Evolutionary conservation across 2,797 vertebrate genomes (phyloP).

Genomic region (Acanthurus lineatus): DNA sequence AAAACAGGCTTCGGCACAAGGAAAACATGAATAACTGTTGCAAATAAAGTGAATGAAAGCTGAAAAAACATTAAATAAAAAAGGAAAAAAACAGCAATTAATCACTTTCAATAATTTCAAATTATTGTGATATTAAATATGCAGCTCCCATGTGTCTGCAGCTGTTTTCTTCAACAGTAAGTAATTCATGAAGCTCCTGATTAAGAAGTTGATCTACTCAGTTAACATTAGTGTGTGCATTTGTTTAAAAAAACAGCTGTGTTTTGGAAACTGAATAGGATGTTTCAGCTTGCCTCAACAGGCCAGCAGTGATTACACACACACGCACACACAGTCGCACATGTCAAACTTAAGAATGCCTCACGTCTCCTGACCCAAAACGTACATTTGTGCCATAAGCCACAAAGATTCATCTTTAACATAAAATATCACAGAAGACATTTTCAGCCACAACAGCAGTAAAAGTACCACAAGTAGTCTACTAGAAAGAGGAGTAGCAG

Average conservation of each 20-base stretch:
- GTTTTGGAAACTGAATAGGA: conserved; percentile 49
- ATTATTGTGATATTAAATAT: not conserved
- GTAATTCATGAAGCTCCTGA: not conserved
- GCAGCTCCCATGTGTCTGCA: not conserved
- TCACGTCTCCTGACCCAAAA: conserved; percentile 32
- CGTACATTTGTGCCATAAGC: conserved; percentile 10
- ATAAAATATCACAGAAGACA: not conserved
- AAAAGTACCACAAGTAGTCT: too few relatives aligned
- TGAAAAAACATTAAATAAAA: not conserved
- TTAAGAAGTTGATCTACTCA: not conserved
- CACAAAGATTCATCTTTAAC: conserved; percentile 1
- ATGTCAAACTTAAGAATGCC: conserved; percentile 44
- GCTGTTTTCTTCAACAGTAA: not conserved
- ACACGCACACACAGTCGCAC: conserved; percentile 31
- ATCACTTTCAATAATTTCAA: not conserved
- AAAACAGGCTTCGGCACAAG: too few relatives aligned
- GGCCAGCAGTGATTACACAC: conserved; percentile 41
- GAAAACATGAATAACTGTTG: too few relatives aligned
- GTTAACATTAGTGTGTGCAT: not conserved
- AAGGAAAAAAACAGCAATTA: too few relatives aligned
- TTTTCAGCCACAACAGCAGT: not conserved
- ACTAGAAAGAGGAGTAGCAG: not conserved
- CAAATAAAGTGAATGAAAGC: not conserved
- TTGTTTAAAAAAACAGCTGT: conserved; percentile 41
- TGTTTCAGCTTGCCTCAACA: conserved; percentile 69